Evolutionary conservation across 2,888 invertebrate species (phyloP).

Genomic region (Sesamia inferens): DNA sequence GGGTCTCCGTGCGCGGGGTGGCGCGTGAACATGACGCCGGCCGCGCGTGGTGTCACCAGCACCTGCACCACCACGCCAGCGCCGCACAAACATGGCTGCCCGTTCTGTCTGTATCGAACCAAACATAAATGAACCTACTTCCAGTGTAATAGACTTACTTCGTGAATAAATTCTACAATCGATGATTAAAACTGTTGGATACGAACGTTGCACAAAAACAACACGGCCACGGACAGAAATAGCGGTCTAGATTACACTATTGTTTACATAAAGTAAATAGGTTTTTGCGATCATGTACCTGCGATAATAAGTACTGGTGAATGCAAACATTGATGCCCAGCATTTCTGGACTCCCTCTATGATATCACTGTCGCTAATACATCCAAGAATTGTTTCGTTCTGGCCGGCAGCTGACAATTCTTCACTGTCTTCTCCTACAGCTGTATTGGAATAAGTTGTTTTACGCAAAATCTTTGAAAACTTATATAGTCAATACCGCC

Average conservation of each 20-base stretch:
- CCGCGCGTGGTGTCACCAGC: constrained; percentile 92
- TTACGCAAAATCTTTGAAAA: background rate
- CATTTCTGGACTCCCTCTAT: constrained; percentile 91
- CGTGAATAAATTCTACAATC: background rate
- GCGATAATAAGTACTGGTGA: constrained; percentile 94
- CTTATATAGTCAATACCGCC: background rate
- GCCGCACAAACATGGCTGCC: constrained; percentile 91
- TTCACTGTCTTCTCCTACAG: constrained; percentile 94
- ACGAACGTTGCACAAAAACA: background rate
- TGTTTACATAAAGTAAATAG: background rate
- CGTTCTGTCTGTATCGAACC: constrained; percentile 91
- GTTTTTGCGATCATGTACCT: constrained; percentile 83
- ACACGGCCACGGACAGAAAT: background rate
- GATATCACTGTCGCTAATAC: constrained; percentile 88
- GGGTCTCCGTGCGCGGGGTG: constrained; percentile 94
- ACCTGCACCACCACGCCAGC: constrained; percentile 96
- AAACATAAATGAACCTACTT: background rate
- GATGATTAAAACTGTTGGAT: background rate
- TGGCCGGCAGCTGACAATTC: constrained; percentile 96
- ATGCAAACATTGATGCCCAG: constrained; percentile 95
- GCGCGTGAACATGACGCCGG: constrained; percentile 95
- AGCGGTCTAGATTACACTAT: background rate
- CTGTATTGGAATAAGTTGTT: constrained; percentile 74
- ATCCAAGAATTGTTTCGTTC: constrained; percentile 94
- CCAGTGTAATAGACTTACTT: background rate